Conservation (phyloP, 1,140 invertebrate genomes). For the Diorhabda sublineata region DNA sequence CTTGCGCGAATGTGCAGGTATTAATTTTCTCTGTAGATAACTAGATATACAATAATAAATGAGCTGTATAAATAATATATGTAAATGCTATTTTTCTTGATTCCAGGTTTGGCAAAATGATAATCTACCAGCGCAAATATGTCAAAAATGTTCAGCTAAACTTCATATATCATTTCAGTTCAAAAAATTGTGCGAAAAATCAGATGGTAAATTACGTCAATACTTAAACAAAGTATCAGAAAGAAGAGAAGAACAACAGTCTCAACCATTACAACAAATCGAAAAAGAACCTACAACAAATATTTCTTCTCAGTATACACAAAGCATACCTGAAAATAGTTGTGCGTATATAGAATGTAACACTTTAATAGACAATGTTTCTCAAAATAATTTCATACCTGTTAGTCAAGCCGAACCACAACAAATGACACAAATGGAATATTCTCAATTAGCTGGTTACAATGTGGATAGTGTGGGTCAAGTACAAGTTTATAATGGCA, state of each 20-base stretch:
- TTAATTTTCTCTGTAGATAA: background rate
- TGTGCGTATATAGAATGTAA: conserved; percentile 23
- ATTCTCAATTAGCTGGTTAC: conserved; percentile 33
- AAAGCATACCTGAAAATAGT: conserved; percentile 7
- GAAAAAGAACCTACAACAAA: conserved; percentile 3
- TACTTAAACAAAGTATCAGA: conserved; percentile 26
- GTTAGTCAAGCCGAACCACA: conserved; percentile 9
- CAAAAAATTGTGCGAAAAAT: conserved; percentile 48
- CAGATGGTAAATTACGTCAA: conserved; percentile 45
- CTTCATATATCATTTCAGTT: conserved; percentile 49
- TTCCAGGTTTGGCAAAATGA: conserved; percentile 50
- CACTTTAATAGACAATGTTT: conserved; percentile 15
- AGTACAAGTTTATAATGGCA: conserved; percentile 32
- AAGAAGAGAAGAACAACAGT: conserved; percentile 23
- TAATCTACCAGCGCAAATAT: conserved; percentile 47
- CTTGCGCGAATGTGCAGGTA: conserved; percentile 48
- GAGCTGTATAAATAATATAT: background rate
- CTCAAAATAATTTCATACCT: conserved; percentile 15
- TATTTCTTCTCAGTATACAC: conserved; percentile 14
- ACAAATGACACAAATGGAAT: conserved; percentile 33
- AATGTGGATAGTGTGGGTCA: conserved; percentile 32
- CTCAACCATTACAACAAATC: conserved; percentile 24
- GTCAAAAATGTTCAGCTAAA: conserved; percentile 48
- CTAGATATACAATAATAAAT: background rate
- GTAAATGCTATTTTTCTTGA: conserved; percentile 1